These are phyloP conservation scores for Axis porcinus DNA, from an alignment of 2,113 vertebrate species.

Conservation along the genomic window DNA sequence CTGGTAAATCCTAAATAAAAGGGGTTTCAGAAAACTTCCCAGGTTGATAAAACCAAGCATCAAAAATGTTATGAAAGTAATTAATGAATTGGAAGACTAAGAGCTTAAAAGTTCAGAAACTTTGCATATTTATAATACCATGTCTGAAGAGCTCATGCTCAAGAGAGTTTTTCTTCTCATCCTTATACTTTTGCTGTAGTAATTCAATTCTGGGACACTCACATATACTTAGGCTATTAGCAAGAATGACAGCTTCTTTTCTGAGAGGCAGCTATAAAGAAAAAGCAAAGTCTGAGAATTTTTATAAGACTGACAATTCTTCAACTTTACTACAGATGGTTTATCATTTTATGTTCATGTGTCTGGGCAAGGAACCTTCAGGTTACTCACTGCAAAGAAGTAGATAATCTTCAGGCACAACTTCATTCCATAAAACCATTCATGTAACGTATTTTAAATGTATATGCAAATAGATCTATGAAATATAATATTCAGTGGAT, in stretches of 20 bases:
- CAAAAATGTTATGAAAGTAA: background rate
- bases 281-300: constrained; percentile 23
- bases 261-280: constrained; percentile 73
- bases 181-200: constrained; percentile 64
- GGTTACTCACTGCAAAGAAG: background rate
- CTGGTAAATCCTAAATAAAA: background rate
- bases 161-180: constrained; percentile 36
- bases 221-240: constrained; percentile 83
- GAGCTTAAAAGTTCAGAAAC: background rate
- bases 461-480: background rate
- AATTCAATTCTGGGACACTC: constrained; percentile 82
- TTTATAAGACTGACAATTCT: constrained; percentile 15
- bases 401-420: background rate
- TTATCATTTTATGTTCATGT: constrained; percentile 25
- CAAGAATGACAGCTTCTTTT: constrained; percentile 80
- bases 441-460: background rate
- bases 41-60: background rate
- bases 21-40: background rate
- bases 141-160: constrained; percentile 79
- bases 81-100: background rate
- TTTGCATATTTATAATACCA: constrained; percentile 60
- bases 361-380: background rate
- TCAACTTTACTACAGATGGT: background rate
- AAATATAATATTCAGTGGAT: background rate
- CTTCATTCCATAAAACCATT: background rate